Evolutionary conservation across 1,140 invertebrate species (phyloP).

Genomic region (Saxidomus purpurata): DNA sequence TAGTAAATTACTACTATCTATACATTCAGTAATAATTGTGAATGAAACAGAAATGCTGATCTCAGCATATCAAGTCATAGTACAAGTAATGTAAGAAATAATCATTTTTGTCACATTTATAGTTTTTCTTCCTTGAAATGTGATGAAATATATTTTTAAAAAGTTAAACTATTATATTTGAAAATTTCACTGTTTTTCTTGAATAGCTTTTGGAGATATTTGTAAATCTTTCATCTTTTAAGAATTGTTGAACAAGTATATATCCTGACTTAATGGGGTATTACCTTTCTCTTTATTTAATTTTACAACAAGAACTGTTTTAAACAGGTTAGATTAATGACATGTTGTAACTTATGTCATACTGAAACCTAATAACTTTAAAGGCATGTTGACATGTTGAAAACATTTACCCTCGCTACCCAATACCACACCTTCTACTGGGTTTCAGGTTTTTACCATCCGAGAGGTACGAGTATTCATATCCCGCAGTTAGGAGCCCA

Average conservation of each 20-base stretch:
- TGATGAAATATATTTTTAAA: too few species aligned
- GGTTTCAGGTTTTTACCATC: slow-evolving; percentile 8
- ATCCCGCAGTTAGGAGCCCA: neutral
- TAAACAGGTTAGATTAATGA: slow-evolving; percentile 4
- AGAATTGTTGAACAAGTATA: too few species aligned
- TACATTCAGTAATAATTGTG: too few species aligned
- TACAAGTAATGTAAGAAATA: neutral
- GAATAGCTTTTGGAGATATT: too few species aligned
- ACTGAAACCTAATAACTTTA: slow-evolving; percentile 16
- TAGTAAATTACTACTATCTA: too few species aligned
- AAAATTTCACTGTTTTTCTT: too few species aligned
- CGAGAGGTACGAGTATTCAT: neutral
- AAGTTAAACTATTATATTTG: too few species aligned
- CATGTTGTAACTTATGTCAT: neutral
- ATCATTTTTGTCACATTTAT: neutral
- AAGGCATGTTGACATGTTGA: slow-evolving; percentile 9
- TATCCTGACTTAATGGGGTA: too few species aligned
- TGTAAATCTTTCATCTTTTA: too few species aligned
- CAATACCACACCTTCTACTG: neutral
- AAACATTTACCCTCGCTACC: slow-evolving; percentile 5
- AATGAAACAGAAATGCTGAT: too few species aligned
- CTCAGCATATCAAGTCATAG: too few species aligned
- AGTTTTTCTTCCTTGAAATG: neutral
- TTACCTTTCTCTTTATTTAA: neutral
- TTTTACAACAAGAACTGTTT: too few species aligned